These are phyloP conservation scores for Dicyrtoma fusca DNA, from an alignment of 2,888 invertebrate species.

Conservation along the genomic window DNA sequence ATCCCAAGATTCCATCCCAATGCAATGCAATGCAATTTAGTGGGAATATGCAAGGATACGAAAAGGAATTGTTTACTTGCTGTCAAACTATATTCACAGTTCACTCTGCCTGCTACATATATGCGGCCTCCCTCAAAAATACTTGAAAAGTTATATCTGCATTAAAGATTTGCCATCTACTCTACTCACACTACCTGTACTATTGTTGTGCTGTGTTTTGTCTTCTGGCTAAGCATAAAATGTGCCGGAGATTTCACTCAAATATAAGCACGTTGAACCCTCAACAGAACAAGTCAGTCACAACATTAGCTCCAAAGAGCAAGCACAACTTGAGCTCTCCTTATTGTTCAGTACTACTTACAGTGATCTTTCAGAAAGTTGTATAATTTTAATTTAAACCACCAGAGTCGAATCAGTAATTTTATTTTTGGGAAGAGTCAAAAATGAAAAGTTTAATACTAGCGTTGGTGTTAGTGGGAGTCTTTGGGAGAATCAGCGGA, in stretches of 20 bases:
- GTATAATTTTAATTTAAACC: conserved; percentile 10
- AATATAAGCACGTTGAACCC: conserved; percentile 35
- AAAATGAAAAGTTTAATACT: conserved; percentile 28
- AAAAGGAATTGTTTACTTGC: conserved; percentile 13
- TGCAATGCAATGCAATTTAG: not conserved
- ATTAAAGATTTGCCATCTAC: too few relatives aligned
- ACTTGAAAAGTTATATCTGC: not conserved
- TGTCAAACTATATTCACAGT: not conserved
- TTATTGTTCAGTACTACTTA: too few relatives aligned
- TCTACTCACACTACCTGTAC: too few relatives aligned
- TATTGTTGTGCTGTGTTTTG: not conserved
- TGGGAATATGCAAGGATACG: conserved; percentile 26
- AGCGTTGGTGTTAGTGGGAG: not conserved
- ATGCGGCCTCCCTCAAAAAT: conserved; percentile 1
- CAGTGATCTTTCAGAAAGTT: not conserved
- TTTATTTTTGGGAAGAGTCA: not conserved
- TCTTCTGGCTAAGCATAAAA: not conserved
- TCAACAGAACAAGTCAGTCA: conserved; percentile 27
- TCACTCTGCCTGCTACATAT: conserved; percentile 2
- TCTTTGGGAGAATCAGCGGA: not conserved
- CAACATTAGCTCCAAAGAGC: conserved; percentile 16
- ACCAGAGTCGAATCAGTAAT: not conserved
- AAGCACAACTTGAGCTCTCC: conserved; percentile 7
- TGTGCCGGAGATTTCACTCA: conserved; percentile 32
- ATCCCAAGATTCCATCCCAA: conserved; percentile 37